Percentiles rank a stretch among this genome's conserved stretches.
These are phyloP conservation scores for Stratiomys singularior DNA, from an alignment of 2,888 invertebrate species.

Conservation along the genomic window DNA sequence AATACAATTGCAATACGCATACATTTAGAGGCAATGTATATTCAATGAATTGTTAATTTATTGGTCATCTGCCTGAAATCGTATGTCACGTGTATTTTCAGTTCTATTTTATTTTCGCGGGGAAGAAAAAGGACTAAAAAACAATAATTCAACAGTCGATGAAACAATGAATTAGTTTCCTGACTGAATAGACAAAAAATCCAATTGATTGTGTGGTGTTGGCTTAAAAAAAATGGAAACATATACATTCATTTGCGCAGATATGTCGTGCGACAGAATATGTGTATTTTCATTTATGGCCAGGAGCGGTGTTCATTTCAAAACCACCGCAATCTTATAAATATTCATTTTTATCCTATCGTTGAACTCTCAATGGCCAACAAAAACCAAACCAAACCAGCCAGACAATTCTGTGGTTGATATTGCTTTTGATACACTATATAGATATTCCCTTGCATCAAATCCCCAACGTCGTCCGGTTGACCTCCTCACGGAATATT, in stretches of 20 bases:
- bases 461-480: not conserved
- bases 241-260: not conserved
- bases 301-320: constrained; percentile 16
- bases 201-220: not conserved
- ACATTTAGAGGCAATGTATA: too few relatives aligned
- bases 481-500: not conserved
- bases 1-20: too few relatives aligned
- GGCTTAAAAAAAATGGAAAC: not conserved
- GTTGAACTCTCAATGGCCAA: constrained; percentile 4
- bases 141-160: not conserved
- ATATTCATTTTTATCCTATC: constrained; percentile 43
- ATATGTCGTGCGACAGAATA: not conserved
- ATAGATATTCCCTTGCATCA: not conserved
- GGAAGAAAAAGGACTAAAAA: too few relatives aligned
- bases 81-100: too few relatives aligned
- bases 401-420: constrained; percentile 39
- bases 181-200: not conserved
- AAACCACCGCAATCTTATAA: constrained; percentile 36
- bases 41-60: too few relatives aligned
- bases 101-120: too few relatives aligned
- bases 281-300: not conserved
- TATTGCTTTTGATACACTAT: constrained; percentile 29
- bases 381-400: not conserved
- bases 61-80: too few relatives aligned
- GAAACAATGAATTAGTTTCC: not conserved